Evolutionary conservation across 2,888 invertebrate species (phyloP).

Genomic region (Toxonevra muliebris): DNA sequence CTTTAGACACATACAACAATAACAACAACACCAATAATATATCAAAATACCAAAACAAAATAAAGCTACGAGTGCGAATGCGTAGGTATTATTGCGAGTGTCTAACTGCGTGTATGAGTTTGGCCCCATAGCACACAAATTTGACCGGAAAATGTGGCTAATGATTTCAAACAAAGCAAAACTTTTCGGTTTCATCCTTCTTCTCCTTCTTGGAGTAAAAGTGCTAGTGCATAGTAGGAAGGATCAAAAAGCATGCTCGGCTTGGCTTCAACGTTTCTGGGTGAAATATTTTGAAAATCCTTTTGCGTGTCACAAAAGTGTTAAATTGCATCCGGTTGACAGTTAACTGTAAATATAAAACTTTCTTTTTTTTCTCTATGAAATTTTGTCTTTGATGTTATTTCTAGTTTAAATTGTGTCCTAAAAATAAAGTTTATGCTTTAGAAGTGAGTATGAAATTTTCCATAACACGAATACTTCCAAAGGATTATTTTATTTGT

Average conservation of each 20-base stretch:
- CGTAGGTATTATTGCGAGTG: too few relatives aligned
- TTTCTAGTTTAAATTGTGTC: too few relatives aligned
- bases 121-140: neutral
- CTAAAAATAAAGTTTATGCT: too few relatives aligned
- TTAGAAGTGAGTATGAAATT: neutral
- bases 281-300: neutral
- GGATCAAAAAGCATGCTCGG: neutral
- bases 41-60: too few relatives aligned
- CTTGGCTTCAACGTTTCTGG: neutral
- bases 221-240: neutral
- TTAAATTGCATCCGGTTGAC: conserved; percentile 33
- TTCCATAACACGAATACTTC: neutral
- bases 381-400: too few relatives aligned
- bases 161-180: conserved; percentile 17
- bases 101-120: neutral
- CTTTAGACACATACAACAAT: too few relatives aligned
- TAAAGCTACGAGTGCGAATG: too few relatives aligned
- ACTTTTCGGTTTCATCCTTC: neutral
- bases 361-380: neutral
- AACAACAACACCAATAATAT: too few relatives aligned
- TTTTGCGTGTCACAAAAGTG: conserved; percentile 8
- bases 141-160: conserved; percentile 23
- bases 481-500: conserved; percentile 19
- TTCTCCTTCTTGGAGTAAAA: too few relatives aligned
- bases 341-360: conserved; percentile 29